These are phyloP conservation scores for Caenorhabditis tropicalis DNA, from an alignment of 1,140 invertebrate species.

Conservation along the genomic window DNA sequence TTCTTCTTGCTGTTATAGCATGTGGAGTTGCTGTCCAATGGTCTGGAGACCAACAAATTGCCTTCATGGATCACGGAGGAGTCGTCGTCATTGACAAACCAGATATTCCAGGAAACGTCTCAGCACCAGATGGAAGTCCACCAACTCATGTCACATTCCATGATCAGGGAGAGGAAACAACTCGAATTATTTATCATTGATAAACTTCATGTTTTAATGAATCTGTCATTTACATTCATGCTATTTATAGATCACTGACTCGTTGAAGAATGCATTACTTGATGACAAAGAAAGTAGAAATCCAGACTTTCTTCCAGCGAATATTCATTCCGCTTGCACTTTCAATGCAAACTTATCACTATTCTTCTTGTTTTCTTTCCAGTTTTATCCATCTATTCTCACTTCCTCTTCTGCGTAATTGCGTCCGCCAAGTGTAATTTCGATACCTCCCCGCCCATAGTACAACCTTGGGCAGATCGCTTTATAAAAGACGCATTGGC, in stretches of 20 bases:
- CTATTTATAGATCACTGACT: too few relatives aligned
- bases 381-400: not conserved
- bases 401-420: slow-evolving; percentile 29
- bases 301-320: too few relatives aligned
- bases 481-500: not conserved
- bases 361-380: not conserved
- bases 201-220: too few relatives aligned
- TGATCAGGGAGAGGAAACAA: not conserved
- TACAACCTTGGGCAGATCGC: not conserved
- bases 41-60: not conserved
- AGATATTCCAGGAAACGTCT: not conserved
- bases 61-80: slow-evolving; percentile 7
- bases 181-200: not conserved
- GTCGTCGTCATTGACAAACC: not conserved
- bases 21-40: not conserved
- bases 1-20: not conserved
- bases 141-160: not conserved
- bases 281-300: too few relatives aligned
- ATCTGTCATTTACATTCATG: too few relatives aligned
- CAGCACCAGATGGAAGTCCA: not conserved
- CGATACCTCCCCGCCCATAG: not conserved
- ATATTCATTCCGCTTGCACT: not conserved
- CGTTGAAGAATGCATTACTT: too few relatives aligned
- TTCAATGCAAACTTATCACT: not conserved
- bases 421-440: slow-evolving; percentile 1